These are phyloP conservation scores for Callyntrura sp. DNA, from an alignment of 2,888 invertebrate species.

Conservation along the genomic window DNA sequence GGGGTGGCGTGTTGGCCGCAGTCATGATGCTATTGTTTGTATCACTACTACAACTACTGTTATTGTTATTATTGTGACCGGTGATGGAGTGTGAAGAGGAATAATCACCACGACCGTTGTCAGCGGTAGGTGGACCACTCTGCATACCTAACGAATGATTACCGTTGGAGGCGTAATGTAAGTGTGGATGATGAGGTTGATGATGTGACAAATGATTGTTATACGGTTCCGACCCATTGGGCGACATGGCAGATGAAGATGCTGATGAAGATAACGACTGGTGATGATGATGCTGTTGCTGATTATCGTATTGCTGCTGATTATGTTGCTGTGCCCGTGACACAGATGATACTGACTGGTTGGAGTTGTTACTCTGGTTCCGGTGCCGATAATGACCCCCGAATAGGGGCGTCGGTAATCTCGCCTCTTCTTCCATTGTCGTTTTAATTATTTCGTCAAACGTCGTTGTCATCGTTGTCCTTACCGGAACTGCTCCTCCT, in stretches of 20 bases:
- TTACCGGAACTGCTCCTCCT: conserved; percentile 68
- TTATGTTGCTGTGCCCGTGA: conserved; percentile 51
- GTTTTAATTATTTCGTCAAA: conserved; percentile 78
- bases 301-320: conserved; percentile 49
- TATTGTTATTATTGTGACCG: conserved; percentile 17
- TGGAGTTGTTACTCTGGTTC: conserved; percentile 25
- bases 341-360: no score
- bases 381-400: conserved; percentile 55
- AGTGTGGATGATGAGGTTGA: conserved; percentile 57
- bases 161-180: no score
- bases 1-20: conserved; percentile 61
- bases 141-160: conserved; percentile 37
- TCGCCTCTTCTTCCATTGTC: conserved; percentile 73
- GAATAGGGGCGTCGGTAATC: conserved; percentile 75
- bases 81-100: not conserved
- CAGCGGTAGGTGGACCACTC: no score
- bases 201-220: conserved; percentile 70
- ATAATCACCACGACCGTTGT: not conserved
- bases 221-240: conserved; percentile 61
- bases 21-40: no score
- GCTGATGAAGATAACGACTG: conserved; percentile 60
- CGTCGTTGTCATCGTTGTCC: conserved; percentile 73
- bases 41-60: conserved; percentile 58
- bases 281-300: conserved; percentile 31
- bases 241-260: conserved; percentile 56